Evolutionary conservation across 2,888 invertebrate genomes (phyloP).

Genomic region (Dolomedes plantarius): DNA sequence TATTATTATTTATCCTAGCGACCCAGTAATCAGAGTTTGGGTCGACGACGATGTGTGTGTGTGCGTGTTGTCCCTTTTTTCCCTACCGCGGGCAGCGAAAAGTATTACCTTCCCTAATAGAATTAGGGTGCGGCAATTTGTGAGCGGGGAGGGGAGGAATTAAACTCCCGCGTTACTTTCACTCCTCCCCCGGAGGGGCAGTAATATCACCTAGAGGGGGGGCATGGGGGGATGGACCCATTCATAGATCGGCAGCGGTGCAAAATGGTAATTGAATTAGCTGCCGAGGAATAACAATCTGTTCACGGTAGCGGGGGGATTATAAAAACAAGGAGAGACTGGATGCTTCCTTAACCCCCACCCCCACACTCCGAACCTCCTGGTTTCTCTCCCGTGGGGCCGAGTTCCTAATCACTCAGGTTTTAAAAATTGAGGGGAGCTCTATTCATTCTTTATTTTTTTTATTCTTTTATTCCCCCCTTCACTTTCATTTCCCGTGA

Average conservation of each 20-base stretch:
- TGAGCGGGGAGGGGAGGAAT: constrained; percentile 55
- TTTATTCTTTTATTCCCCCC: not conserved
- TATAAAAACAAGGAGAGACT: constrained; percentile 60
- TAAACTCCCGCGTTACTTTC: constrained; percentile 38
- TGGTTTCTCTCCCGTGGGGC: constrained; percentile 29
- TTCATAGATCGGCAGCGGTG: constrained; percentile 67
- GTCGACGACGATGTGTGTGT: constrained; percentile 10
- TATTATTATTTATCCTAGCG: constrained; percentile 53
- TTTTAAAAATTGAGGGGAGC: constrained; percentile 47
- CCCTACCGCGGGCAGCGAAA: constrained; percentile 11
- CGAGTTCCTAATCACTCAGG: constrained; percentile 59
- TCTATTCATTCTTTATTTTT: constrained; percentile 28
- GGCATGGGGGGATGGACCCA: constrained; percentile 27
- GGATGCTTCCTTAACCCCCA: not conserved
- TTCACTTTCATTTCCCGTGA: constrained; percentile 17
- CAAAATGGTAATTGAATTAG: constrained; percentile 70
- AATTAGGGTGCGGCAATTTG: constrained; percentile 67
- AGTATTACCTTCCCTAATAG: constrained; percentile 66
- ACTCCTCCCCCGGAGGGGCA: constrained; percentile 16
- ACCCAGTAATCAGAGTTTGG: constrained; percentile 21
- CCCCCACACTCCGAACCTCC: constrained; percentile 11
- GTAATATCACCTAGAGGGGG: constrained; percentile 67
- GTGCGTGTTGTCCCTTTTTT: constrained; percentile 17
- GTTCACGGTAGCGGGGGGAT: constrained; percentile 56
- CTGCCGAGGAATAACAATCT: constrained; percentile 68